phyloP scores from a whole-genome alignment of 2,888 invertebrate genomes.

The Polydesmus complanatus region DNA sequence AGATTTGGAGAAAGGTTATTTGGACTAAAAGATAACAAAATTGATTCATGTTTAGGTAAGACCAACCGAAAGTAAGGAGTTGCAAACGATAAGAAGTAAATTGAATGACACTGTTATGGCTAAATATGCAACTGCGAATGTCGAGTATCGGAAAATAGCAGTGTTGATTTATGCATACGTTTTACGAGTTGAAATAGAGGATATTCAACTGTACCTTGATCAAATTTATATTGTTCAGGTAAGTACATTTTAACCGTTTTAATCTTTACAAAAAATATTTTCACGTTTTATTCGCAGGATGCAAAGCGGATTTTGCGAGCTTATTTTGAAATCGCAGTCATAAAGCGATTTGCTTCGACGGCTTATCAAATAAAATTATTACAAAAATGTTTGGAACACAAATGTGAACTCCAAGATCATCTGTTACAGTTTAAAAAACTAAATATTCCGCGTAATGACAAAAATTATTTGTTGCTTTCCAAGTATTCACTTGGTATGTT shows the following conservation, averaged over 20 bases:
- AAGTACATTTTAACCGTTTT: background rate
- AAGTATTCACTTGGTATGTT: too few species aligned
- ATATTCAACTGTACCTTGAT: background rate
- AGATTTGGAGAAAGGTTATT: background rate
- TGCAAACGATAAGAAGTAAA: background rate
- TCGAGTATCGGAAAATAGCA: background rate
- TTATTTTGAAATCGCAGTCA: background rate
- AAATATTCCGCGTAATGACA: background rate
- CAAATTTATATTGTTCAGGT: background rate
- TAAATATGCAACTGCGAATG: too few species aligned
- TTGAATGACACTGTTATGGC: too few species aligned
- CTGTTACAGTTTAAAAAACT: constrained; percentile 1
- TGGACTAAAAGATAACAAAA: background rate
- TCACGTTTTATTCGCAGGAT: constrained; percentile 2
- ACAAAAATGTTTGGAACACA: background rate
- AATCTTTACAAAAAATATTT: background rate
- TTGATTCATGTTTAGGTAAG: background rate
- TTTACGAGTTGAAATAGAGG: background rate
- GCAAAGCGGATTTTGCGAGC: constrained; percentile 5
- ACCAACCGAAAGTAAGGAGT: background rate
- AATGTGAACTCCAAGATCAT: background rate
- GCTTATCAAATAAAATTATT: background rate
- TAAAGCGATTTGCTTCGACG: background rate
- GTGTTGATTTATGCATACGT: background rate
- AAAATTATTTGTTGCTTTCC: too few species aligned